Percentiles rank a stretch among this genome's conserved stretches.
phyloP scores from a whole-genome alignment of 2,888 invertebrate species.

The Choristoneura rosaceana region DNA sequence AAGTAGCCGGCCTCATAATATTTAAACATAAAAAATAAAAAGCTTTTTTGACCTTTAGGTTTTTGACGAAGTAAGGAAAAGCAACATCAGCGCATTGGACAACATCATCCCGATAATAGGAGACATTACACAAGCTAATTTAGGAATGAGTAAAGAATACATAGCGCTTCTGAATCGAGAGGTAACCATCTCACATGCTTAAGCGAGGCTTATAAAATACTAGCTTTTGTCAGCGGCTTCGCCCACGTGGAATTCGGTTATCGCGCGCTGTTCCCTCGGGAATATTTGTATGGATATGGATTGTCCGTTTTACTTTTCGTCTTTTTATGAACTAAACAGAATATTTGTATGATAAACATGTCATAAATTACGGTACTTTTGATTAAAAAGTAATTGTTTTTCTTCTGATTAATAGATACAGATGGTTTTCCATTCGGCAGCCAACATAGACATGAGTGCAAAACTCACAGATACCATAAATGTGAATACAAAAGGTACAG shows the following conservation, averaged over 20 bases:
- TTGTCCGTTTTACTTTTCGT: no score
- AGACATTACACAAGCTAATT: background rate
- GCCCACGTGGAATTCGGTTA: no score
- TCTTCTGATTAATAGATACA: constrained; percentile 12
- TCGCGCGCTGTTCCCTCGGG: no score
- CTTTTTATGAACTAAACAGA: no score
- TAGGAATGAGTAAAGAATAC: constrained; percentile 5
- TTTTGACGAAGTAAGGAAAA: constrained; percentile 22
- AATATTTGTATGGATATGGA: no score
- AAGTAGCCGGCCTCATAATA: no score
- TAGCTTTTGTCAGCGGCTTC: no score
- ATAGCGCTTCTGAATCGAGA: background rate
- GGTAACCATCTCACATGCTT: background rate
- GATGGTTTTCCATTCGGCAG: constrained; percentile 19
- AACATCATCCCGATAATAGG: constrained; percentile 14
- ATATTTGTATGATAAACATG: no score
- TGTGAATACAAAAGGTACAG: constrained; percentile 18
- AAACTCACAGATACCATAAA: constrained; percentile 19
- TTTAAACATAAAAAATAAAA: no score
- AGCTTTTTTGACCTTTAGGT: background rate
- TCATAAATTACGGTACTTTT: no score
- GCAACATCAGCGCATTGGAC: constrained; percentile 1
- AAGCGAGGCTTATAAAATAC: no score
- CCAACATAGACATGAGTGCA: background rate
- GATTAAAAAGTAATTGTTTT: no score